A percentile compares a stretch with the other conserved stretches of the same genome.
Evolutionary conservation across 2,797 vertebrate species (phyloP).

Genomic region (Liparis tanakae): DNA sequence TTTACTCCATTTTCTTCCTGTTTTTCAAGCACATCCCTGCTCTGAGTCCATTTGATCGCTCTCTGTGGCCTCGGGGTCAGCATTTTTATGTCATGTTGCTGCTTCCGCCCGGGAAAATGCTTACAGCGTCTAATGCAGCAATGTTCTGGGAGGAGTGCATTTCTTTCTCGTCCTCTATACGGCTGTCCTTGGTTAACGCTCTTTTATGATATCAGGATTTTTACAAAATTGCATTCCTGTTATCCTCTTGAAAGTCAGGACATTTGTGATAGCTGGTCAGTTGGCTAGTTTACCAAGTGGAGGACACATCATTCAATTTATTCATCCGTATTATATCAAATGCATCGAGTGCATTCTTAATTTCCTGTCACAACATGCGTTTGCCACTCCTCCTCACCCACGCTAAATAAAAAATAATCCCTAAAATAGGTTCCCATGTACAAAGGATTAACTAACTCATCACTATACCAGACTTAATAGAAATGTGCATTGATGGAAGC

Average conservation of each 20-base stretch:
- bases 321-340: slow-evolving; percentile 1
- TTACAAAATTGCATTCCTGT: neutral
- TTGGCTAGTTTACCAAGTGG: slow-evolving; percentile 6
- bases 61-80: slow-evolving; percentile 58
- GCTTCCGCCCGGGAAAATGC: slow-evolving; percentile 45
- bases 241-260: slow-evolving; percentile 2
- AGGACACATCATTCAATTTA: neutral
- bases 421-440: slow-evolving; percentile 18
- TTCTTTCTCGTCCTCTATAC: slow-evolving; percentile 22
- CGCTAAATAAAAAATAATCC: neutral
- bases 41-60: slow-evolving; percentile 56
- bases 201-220: slow-evolving; percentile 3
- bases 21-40: slow-evolving; percentile 41
- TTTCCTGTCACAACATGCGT: slow-evolving; percentile 7
- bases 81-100: slow-evolving; percentile 44
- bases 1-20: slow-evolving; percentile 17
- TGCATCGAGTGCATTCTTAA: neutral
- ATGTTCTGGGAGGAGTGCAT: slow-evolving; percentile 27
- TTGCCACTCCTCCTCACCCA: neutral
- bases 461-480: slow-evolving; percentile 3
- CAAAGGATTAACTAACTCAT: slow-evolving; percentile 35
- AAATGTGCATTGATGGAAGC: slow-evolving; percentile 50
- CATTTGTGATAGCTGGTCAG: slow-evolving; percentile 1
- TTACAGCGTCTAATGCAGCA: slow-evolving; percentile 29
- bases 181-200: slow-evolving; percentile 26